Evolutionary conservation across 2,888 invertebrate species (phyloP).

Genomic region (Tipula lateralis): DNA sequence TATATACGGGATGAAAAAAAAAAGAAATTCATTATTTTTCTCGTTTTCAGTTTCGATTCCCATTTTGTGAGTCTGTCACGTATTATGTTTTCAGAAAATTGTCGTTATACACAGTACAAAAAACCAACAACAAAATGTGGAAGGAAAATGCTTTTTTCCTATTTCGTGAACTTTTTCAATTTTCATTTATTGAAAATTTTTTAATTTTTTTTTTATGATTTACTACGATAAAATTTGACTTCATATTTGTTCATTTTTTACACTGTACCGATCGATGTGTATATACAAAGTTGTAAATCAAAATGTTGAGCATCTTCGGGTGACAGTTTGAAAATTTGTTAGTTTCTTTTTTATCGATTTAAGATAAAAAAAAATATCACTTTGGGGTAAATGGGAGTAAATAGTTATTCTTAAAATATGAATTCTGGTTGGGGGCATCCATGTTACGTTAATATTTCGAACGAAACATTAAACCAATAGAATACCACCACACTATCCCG

Average conservation of each 20-base stretch:
- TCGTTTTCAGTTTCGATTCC: neutral
- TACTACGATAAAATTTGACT: neutral
- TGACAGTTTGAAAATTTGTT: neutral
- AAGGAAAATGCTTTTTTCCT: neutral
- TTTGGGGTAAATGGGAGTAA: too few species aligned
- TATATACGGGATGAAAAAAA: neutral
- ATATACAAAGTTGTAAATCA: neutral
- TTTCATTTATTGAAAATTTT: constrained; percentile 6
- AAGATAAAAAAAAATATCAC: neutral
- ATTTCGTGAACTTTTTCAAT: constrained; percentile 5
- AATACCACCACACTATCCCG: too few species aligned
- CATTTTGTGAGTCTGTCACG: neutral
- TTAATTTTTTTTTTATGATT: neutral
- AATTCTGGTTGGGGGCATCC: too few species aligned
- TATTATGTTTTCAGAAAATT: neutral
- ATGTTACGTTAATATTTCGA: too few species aligned
- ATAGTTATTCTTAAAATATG: too few species aligned
- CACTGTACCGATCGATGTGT: neutral
- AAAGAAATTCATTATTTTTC: neutral
- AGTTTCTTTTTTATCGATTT: neutral
- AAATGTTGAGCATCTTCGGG: neutral
- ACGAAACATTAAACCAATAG: too few species aligned
- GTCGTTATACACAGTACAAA: neutral
- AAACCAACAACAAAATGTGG: neutral
- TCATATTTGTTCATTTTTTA: neutral